Conservation (phyloP, 2,888 invertebrate genomes). For the Colletes collaris region DNA sequence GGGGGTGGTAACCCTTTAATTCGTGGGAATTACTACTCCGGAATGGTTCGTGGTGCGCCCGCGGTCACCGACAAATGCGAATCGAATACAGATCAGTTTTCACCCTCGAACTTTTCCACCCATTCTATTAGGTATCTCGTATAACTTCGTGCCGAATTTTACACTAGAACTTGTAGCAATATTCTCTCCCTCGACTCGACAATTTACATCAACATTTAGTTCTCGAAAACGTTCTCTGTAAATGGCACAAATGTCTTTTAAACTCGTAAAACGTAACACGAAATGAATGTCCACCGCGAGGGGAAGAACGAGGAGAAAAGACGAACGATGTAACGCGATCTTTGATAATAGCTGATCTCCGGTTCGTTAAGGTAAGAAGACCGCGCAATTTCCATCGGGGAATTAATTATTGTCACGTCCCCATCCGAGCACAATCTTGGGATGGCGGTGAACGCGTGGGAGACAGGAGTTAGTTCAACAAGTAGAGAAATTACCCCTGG, state of each 20-base stretch:
- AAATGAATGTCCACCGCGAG: too few species aligned
- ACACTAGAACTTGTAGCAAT: too few species aligned
- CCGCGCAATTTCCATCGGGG: slow-evolving; percentile 4
- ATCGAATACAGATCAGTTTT: slow-evolving; percentile 13
- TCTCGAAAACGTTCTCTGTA: too few species aligned
- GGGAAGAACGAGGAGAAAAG: too few species aligned
- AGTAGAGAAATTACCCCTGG: slow-evolving; percentile 45
- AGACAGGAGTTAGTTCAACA: slow-evolving; percentile 60
- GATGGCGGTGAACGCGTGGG: neutral
- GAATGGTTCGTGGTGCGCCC: neutral
- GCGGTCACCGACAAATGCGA: neutral
- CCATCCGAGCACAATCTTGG: neutral
- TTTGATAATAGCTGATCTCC: too few species aligned
- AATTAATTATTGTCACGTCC: slow-evolving; percentile 24
- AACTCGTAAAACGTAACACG: too few species aligned
- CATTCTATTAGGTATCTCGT: too few species aligned
- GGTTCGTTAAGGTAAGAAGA: too few species aligned
- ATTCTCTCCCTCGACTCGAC: too few species aligned
- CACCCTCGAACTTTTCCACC: neutral
- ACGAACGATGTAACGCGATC: too few species aligned
- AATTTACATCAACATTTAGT: too few species aligned
- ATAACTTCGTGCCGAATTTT: neutral
- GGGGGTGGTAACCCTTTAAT: slow-evolving; percentile 6
- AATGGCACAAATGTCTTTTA: too few species aligned
- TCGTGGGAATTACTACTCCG: slow-evolving; percentile 16